Conservation (phyloP, 2,113 vertebrate species). For the Gasterosteus nipponicus region DNA sequence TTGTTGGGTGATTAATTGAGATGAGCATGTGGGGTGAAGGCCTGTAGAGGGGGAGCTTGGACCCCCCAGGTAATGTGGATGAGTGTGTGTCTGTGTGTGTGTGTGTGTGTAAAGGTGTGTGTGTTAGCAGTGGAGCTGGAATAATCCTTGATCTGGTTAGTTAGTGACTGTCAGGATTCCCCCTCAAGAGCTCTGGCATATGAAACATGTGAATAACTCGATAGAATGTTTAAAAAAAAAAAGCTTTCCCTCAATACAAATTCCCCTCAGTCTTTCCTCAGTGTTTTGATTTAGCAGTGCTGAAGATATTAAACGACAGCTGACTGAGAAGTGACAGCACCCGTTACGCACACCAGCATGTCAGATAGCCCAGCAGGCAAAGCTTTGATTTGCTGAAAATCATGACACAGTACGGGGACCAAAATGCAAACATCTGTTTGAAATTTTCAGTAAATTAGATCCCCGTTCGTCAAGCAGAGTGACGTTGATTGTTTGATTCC, state of each 20-base stretch:
- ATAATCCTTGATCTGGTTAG: slow-evolving; percentile 60
- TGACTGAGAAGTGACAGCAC: slow-evolving; percentile 56
- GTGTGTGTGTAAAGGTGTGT: slow-evolving; percentile 40
- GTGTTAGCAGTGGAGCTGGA: slow-evolving; percentile 26
- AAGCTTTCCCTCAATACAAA: not conserved
- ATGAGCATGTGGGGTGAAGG: slow-evolving; percentile 79
- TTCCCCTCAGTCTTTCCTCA: slow-evolving; percentile 16
- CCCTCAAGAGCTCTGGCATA: slow-evolving; percentile 39
- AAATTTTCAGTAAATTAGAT: slow-evolving; percentile 7
- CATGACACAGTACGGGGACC: slow-evolving; percentile 15
- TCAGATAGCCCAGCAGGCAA: slow-evolving; percentile 39
- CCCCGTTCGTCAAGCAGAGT: not conserved
- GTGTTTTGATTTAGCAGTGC: slow-evolving; percentile 42
- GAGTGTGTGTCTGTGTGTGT: slow-evolving; percentile 5
- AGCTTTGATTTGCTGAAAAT: slow-evolving; percentile 37
- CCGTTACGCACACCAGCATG: slow-evolving; percentile 23
- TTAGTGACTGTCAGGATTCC: slow-evolving; percentile 56
- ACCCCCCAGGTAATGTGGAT: slow-evolving; percentile 72
- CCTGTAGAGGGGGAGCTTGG: slow-evolving; percentile 63
- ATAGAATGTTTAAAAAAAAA: slow-evolving; percentile 38
- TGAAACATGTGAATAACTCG: slow-evolving; percentile 48
- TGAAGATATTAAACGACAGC: slow-evolving; percentile 48
- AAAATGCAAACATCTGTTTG: slow-evolving; percentile 21
- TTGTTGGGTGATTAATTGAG: slow-evolving; percentile 81
- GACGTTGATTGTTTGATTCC: slow-evolving; percentile 3